phyloP scores from a whole-genome alignment of 2,113 vertebrate species.

The Crotalus tigris region DNA sequence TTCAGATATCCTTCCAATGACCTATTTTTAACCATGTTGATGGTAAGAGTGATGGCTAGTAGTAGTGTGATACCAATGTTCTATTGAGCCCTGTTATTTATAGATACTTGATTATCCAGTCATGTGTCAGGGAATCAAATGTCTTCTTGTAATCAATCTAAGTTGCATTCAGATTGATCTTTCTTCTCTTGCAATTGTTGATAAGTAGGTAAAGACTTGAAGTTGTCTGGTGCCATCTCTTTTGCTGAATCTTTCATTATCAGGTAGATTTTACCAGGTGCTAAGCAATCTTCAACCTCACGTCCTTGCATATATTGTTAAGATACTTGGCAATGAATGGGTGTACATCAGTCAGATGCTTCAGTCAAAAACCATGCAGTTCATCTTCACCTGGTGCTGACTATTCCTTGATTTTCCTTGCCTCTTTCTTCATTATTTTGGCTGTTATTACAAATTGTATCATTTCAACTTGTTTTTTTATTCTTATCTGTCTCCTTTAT shows the following conservation, averaged over 20 bases:
- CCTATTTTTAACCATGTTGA: background rate
- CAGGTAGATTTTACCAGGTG: background rate
- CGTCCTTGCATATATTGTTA: background rate
- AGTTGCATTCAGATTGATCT: background rate
- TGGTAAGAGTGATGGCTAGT: background rate
- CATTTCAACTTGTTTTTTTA: background rate
- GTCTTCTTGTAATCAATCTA: background rate
- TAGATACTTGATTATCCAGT: background rate
- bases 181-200: background rate
- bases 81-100: background rate
- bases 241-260: background rate
- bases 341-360: background rate
- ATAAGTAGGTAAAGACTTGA: background rate
- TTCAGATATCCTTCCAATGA: background rate
- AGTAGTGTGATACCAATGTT: background rate
- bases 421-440: background rate
- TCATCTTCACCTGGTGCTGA: background rate
- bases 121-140: background rate
- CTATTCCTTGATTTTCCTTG: background rate
- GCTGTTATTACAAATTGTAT: background rate
- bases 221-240: background rate
- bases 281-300: background rate
- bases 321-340: background rate
- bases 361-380: background rate
- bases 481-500: background rate